Base-by-base conservation (phyloP, 2,888 invertebrate genomes). In the Anarsia innoxiella region DNA sequence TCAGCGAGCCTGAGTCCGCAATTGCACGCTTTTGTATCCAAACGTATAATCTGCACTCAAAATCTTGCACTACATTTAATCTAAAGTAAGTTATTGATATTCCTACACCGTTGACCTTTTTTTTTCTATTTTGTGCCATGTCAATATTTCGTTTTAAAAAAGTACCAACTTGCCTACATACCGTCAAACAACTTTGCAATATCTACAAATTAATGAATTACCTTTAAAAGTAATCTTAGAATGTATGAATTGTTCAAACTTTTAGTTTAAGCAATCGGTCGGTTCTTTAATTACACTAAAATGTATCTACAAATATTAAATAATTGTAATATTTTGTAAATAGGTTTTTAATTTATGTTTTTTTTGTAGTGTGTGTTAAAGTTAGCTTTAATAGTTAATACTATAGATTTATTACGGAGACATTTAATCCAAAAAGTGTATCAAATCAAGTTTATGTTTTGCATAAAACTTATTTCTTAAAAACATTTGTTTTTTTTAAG, bases 301-400 rank as follows among this genome's bases (percentile, higher is more conserved):
- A n/a, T 25, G 12, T 28, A 11, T 28, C 12, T 27, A 11, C 27
- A 27, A 8, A 27, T 29, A 23, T 23, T 12, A 32, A 15, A n/a
- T 29, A 31, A 37, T 59, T 83, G 82, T 83, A 82, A 80, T 78
- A 77, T 79, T 77, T 78, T 83, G 80, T 84, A 83, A 70, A 83
- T 80, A 82, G 2, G 59, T 54, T 60, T 57, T 66, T 79, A 77
- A 82, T 77, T 83, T 82, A 80, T 82, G 65, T 59, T 59, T 51
- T 64, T n/a, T n/a, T n/a, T n/a, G n/a, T n/a, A 66, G 59, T 48
- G 62, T 54, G 68, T 72, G 63, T 75, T 75, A 73, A 61, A 62
- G 53, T 78, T 78, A 84, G 82, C 83, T 84, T 84, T 84, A 84
- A 83, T 83, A 82, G 80, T 61, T 76, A 71, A 68, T 76, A 75